These are phyloP conservation scores for Xanthostigma xanthostigma DNA, from an alignment of 2,888 invertebrate species.

Conservation along the genomic window DNA sequence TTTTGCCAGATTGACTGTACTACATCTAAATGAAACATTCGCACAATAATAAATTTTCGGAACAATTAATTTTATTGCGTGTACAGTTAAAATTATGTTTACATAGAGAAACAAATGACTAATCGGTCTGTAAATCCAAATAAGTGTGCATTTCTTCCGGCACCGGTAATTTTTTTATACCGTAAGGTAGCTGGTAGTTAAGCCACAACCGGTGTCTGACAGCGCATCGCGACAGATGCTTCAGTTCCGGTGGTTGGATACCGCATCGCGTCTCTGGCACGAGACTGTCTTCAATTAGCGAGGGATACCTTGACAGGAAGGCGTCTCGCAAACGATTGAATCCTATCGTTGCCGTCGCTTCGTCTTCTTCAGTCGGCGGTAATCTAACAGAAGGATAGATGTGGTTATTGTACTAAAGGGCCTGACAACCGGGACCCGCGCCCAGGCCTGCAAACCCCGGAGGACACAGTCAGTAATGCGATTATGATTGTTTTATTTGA, in stretches of 20 bases:
- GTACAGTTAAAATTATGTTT: too few species aligned
- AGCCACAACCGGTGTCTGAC: conserved; percentile 48
- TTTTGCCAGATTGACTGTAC: too few species aligned
- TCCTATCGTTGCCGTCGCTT: background rate
- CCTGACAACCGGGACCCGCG: too few species aligned
- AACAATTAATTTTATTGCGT: too few species aligned
- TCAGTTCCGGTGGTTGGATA: conserved; percentile 48
- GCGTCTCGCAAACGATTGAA: conserved; percentile 7
- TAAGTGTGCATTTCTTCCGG: conserved; percentile 52
- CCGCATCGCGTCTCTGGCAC: conserved; percentile 46
- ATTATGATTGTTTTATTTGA: too few species aligned
- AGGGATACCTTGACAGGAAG: conserved; percentile 25
- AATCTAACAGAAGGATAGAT: conserved; percentile 27
- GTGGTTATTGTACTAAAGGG: too few species aligned
- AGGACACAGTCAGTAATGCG: too few species aligned
- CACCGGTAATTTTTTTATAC: conserved; percentile 51
- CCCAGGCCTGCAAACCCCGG: too few species aligned
- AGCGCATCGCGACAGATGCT: conserved; percentile 58
- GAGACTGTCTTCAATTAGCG: conserved; percentile 40
- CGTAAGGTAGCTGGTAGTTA: conserved; percentile 59
- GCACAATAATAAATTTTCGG: too few species aligned
- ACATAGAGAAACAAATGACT: conserved; percentile 15
- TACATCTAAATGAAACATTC: too few species aligned
- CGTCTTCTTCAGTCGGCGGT: conserved; percentile 21
- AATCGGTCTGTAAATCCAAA: conserved; percentile 59